Percentiles rank a stretch among this genome's conserved stretches.
These are phyloP conservation scores for Varanus komodoensis DNA, from an alignment of 2,113 vertebrate genomes.

Conservation along the genomic window DNA sequence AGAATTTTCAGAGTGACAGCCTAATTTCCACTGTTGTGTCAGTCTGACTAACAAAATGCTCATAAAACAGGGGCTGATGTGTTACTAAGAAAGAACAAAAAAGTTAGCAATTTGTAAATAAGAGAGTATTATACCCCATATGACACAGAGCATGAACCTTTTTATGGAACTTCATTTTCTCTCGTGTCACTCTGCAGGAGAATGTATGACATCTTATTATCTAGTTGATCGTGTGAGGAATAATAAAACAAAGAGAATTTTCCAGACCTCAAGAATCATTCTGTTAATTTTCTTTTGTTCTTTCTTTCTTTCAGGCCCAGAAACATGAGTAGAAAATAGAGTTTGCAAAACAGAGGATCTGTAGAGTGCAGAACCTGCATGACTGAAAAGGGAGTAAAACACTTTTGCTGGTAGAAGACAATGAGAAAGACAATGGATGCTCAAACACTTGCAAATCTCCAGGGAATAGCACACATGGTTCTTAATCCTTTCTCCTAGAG, in stretches of 20 bases:
- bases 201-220: conserved; percentile 17
- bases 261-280: conserved; percentile 19
- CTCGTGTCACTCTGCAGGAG: background rate
- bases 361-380: background rate
- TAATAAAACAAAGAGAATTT: conserved; percentile 11
- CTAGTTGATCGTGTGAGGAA: conserved; percentile 16
- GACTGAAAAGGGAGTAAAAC: background rate
- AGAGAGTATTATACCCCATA: background rate
- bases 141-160: background rate
- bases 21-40: conserved; percentile 7
- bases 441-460: background rate
- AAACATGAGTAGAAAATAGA: background rate
- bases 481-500: background rate
- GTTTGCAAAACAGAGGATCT: background rate
- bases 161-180: conserved; percentile 7
- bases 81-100: background rate
- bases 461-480: background rate
- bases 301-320: background rate
- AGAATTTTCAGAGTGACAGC: conserved; percentile 7
- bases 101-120: conserved; percentile 26
- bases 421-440: background rate
- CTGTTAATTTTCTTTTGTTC: background rate
- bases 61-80: background rate
- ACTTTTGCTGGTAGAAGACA: background rate
- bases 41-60: conserved; percentile 6